Evolutionary conservation across 2,113 vertebrate genomes (phyloP).

Genomic region (Hassar affinis): DNA sequence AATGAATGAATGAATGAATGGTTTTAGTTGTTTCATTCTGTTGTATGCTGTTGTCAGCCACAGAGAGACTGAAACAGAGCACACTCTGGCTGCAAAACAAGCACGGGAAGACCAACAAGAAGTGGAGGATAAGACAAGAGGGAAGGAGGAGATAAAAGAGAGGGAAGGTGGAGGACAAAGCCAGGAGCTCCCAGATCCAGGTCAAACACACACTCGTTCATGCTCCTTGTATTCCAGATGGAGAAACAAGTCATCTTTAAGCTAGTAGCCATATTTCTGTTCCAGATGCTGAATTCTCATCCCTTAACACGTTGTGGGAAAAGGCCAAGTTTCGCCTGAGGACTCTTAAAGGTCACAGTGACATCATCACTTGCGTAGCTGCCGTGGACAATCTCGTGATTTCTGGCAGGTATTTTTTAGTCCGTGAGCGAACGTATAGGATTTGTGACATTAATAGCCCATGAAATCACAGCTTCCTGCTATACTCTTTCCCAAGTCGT

Average conservation of each 20-base stretch:
- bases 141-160: background rate
- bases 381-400: slow-evolving; percentile 75
- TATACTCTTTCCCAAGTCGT: slow-evolving; percentile 60
- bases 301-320: slow-evolving; percentile 69
- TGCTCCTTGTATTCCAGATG: background rate
- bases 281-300: slow-evolving; percentile 64
- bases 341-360: slow-evolving; percentile 75
- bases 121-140: background rate
- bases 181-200: slow-evolving; percentile 38
- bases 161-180: slow-evolving; percentile 22
- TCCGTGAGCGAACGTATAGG: slow-evolving; percentile 12
- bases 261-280: background rate
- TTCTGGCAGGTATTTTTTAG: slow-evolving; percentile 73
- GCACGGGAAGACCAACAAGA: slow-evolving; percentile 18
- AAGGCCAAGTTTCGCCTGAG: slow-evolving; percentile 73
- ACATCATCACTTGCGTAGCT: slow-evolving; percentile 76
- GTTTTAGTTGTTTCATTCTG: background rate
- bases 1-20: slow-evolving; percentile 1
- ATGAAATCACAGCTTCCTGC: slow-evolving; percentile 28
- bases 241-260: background rate
- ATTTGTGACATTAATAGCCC: slow-evolving; percentile 1
- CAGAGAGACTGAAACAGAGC: slow-evolving; percentile 26
- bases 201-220: slow-evolving; percentile 32
- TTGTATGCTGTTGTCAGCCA: background rate
- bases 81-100: slow-evolving; percentile 33